Base-by-base conservation (phyloP, 2,888 invertebrate species). In the Hydraecia micacea region DNA sequence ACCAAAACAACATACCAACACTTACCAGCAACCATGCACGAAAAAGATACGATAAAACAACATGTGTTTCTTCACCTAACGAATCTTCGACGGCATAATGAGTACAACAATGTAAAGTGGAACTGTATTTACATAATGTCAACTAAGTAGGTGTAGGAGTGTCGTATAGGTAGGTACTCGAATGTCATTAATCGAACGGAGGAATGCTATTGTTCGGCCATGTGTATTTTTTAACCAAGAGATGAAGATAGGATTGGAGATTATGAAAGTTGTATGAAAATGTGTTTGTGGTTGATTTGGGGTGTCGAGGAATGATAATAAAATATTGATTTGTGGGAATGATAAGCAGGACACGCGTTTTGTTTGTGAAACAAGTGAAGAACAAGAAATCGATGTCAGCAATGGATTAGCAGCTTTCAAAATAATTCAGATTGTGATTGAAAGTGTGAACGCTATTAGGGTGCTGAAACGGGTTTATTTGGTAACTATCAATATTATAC, bases 21-120 rank as follows among this genome's bases (percentile, higher is more conserved):
- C 93, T 95, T 95, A 90, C 94, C 72, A 60, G 52, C 84, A 49
- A 28, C 93, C 87, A 81, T 91, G 91, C 93, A 86, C 46, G 82
- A 65, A 78, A 88, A 84, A 90, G 90, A 90, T 91, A 91, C 91
- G 94, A 96, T 96, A 96, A 96, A 96, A 96, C 96, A 96, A 97
- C 97, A 97, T 95, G 93, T 97, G 97, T 97, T 97, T 96, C 96
- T 96, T 97, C 97, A 96, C 97, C 96, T 97, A 96, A 96, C 96
- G 96, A 96, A 96, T 96, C 97, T 96, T 94, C 95, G 92, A 91
- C 91, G 87, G 95, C 93, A 96, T 96, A 97, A 96, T 97, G 96
- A 97, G 95, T 93, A 95, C 94, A 92, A 96, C 96, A 96, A 96
- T 96, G 95, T 96, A 96, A 95, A 96, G 96, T 96, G 95, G 95